Percentiles rank a stretch among this genome's conserved stretches.
Conservation (phyloP, 1,140 invertebrate genomes). For the Plodia interpunctella region DNA sequence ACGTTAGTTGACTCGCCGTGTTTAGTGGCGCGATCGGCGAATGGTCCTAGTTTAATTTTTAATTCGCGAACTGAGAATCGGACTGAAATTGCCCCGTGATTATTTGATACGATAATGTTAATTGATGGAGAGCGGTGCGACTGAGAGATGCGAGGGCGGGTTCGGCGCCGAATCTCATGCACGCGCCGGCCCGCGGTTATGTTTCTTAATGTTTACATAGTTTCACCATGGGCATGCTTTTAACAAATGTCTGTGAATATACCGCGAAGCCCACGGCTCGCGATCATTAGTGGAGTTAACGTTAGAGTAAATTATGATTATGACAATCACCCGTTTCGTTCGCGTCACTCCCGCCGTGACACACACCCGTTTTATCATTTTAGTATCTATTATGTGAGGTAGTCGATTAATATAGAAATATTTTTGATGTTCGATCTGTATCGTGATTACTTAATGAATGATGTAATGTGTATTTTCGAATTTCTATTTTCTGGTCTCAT, state of each 20-base stretch:
- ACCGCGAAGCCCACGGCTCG: slow-evolving; percentile 21
- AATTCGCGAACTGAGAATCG: slow-evolving; percentile 30
- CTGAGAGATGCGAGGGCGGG: slow-evolving; percentile 28
- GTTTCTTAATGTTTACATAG: slow-evolving; percentile 26
- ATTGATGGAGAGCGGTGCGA: slow-evolving; percentile 48
- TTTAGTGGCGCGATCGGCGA: slow-evolving; percentile 13
- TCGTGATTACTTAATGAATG: slow-evolving; percentile 61
- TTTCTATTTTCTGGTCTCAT: slow-evolving; percentile 60
- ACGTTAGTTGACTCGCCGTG: slow-evolving; percentile 9
- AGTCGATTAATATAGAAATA: slow-evolving; percentile 70
- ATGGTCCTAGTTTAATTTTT: slow-evolving; percentile 26
- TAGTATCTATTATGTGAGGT: slow-evolving; percentile 62
- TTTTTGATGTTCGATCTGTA: slow-evolving; percentile 72
- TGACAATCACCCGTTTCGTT: slow-evolving; percentile 29
- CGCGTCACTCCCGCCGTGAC: slow-evolving; percentile 35
- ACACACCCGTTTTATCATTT: slow-evolving; percentile 51
- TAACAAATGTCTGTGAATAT: slow-evolving; percentile 28
- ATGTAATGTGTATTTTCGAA: slow-evolving; percentile 58
- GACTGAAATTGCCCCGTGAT: slow-evolving; percentile 54
- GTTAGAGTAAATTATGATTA: slow-evolving; percentile 40
- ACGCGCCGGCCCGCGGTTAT: slow-evolving; percentile 27
- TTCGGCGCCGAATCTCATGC: slow-evolving; percentile 63
- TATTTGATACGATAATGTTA: slow-evolving; percentile 33
- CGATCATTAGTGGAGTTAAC: slow-evolving; percentile 31
- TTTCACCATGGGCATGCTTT: slow-evolving; percentile 24